Base-by-base conservation (phyloP, 2,797 vertebrate genomes). In the Sebastes jordani region DNA sequence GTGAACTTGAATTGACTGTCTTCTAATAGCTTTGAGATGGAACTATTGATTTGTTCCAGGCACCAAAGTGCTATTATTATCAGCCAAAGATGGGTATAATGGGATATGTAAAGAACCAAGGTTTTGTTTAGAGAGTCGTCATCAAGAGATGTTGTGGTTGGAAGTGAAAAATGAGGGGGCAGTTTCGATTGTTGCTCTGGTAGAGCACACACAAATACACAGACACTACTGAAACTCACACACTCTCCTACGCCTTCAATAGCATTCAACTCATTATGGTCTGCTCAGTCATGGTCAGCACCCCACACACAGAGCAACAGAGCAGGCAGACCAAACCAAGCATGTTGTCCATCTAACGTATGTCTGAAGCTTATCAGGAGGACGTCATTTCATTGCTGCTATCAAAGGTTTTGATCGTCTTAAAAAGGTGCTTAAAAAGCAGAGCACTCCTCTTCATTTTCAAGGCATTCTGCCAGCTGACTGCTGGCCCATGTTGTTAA, bases 171-270 rank as follows among this genome's bases (percentile, higher is more conserved):
- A 55, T 80, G 79, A 83, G 71, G 29, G 65, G 82, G 76, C 74
- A 59, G 79, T 72, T 90, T 90, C n/a, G 2, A 58, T 88, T 80
- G 79, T 82, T 75, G 23, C 11, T 64, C 29, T 58, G 60, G 16
- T 18, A 46, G 42, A 16, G 14, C 20, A 72, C 23, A n/a, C 16
- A 23, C 61, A 56, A 16, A 84, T 29, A 60, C 27, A 46, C 30
- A 80, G 42, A 61, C 67, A 55, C 22, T 38, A 64, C 38, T 63
- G 58, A 86, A 88, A 85, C 25, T 83, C 64, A 29, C 82, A 71
- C 81, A 25, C 71, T 78, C 77, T 82, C 83, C 81, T 74, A 86
- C 84, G 25, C 42, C 20, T 77, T 83, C 55, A 65, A 23, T 56
- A 55, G 52, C 60, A 18, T 74, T 76, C 23, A 54, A 23, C 81